Evolutionary conservation across 92 coral and sea anemone species (phyloP).

Genomic region (Anthopleura xanthogrammica): DNA sequence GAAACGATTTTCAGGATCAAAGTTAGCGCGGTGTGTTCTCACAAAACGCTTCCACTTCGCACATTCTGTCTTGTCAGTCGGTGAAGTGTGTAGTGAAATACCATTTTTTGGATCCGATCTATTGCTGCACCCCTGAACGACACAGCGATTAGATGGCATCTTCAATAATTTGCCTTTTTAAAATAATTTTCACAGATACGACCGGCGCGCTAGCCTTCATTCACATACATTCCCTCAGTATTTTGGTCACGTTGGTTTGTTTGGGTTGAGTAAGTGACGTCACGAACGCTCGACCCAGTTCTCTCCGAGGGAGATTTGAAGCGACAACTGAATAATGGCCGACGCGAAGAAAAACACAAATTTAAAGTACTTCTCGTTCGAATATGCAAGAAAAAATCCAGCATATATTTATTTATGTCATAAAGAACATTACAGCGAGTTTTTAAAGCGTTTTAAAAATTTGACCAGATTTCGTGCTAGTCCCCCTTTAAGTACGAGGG

Average conservation of each 20-base stretch:
- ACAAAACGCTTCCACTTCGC: conserved; percentile 41
- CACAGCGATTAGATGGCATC: conserved; percentile 27
- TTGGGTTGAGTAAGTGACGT: not conserved
- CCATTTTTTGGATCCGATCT: conserved; percentile 14
- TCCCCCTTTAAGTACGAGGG: too few species aligned
- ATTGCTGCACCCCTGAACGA: conserved; percentile 53
- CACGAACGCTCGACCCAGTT: not conserved
- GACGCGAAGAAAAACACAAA: too few species aligned
- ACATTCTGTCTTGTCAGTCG: not conserved
- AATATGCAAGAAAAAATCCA: too few species aligned
- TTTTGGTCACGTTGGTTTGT: not conserved
- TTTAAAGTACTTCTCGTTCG: too few species aligned
- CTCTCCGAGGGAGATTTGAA: not conserved
- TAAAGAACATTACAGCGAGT: too few species aligned
- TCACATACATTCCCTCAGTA: not conserved
- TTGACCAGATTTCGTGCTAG: too few species aligned
- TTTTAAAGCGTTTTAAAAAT: too few species aligned
- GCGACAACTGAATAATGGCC: not conserved
- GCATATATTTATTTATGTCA: too few species aligned
- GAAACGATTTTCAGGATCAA: conserved; percentile 27
- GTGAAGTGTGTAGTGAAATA: conserved; percentile 26
- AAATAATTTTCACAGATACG: not conserved
- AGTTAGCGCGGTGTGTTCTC: conserved; percentile 26
- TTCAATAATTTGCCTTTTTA: not conserved
- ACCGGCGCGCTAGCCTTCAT: too few species aligned